phyloP scores from a whole-genome alignment of 1,140 invertebrate genomes.

The Calephelis nemesis region DNA sequence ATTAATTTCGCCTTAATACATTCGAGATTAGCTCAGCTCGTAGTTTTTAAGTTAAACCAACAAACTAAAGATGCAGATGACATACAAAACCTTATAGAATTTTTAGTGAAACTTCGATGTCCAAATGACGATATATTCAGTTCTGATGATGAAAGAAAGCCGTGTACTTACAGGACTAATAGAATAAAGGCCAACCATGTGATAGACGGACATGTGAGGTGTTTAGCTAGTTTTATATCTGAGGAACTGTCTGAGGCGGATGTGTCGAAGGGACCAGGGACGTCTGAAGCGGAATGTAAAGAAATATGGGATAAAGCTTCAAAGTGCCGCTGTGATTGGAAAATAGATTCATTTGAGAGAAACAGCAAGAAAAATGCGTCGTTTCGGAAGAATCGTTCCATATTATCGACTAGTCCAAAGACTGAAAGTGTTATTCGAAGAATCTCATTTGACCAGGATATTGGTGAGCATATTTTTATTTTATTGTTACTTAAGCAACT shows the following conservation, averaged over 20 bases:
- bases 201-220: slow-evolving; percentile 63
- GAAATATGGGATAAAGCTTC: slow-evolving; percentile 75
- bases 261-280: slow-evolving; percentile 50
- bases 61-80: slow-evolving; percentile 59
- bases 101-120: slow-evolving; percentile 58
- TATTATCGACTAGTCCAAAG: slow-evolving; percentile 71
- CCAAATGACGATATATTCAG: slow-evolving; percentile 74
- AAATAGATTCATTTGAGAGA: slow-evolving; percentile 61
- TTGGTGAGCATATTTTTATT: too few relatives aligned
- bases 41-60: slow-evolving; percentile 74
- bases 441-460: slow-evolving; percentile 51
- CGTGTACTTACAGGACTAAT: slow-evolving; percentile 37
- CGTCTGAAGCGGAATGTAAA: slow-evolving; percentile 78
- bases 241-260: slow-evolving; percentile 59
- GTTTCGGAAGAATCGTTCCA: slow-evolving; percentile 67
- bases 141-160: slow-evolving; percentile 64
- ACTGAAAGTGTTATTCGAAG: slow-evolving; percentile 55
- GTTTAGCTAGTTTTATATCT: slow-evolving; percentile 68
- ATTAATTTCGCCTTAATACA: slow-evolving; percentile 83
- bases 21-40: slow-evolving; percentile 81
- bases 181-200: slow-evolving; percentile 49
- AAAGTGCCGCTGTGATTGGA: slow-evolving; percentile 71
- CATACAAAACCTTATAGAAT: slow-evolving; percentile 58
- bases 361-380: slow-evolving; percentile 73
- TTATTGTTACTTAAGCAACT: too few relatives aligned